phyloP scores from a whole-genome alignment of 2,113 vertebrate genomes.

The Atlantisia rogersi region DNA sequence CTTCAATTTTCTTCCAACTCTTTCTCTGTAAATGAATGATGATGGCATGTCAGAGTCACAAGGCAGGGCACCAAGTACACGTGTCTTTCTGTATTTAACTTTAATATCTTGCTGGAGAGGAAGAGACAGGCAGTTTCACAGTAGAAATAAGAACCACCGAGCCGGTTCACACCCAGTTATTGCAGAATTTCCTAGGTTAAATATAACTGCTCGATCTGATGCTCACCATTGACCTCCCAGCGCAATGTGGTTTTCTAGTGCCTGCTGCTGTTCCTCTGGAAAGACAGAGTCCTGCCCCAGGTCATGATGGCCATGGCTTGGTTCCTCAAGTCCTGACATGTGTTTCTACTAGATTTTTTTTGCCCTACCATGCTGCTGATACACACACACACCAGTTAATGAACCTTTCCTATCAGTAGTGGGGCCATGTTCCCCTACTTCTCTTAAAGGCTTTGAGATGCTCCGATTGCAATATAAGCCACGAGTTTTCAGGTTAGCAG shows the following conservation, averaged over 20 bases:
- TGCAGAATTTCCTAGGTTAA: constrained; percentile 19
- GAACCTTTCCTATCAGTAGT: neutral
- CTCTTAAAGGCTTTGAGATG: neutral
- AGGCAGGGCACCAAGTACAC: neutral
- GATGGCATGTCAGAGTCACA: neutral
- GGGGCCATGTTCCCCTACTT: neutral
- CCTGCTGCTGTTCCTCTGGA: neutral
- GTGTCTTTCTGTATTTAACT: neutral
- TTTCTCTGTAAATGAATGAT: constrained; percentile 5
- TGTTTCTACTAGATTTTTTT: neutral
- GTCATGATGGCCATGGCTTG: neutral
- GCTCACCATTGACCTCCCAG: neutral
- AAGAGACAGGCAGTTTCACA: neutral
- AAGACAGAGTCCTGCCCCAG: neutral
- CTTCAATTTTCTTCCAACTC: neutral
- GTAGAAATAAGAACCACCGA: neutral
- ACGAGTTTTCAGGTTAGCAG: neutral
- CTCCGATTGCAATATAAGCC: neutral
- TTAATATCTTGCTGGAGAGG: neutral
- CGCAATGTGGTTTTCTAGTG: neutral
- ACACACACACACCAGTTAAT: neutral
- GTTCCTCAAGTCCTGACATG: neutral
- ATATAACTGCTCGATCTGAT: neutral
- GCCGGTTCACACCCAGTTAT: neutral
- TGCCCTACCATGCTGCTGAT: neutral